Percentiles rank a stretch among this genome's conserved stretches.
Conservation (phyloP, 2,797 vertebrate genomes). For the Mastacembelus armatus region DNA sequence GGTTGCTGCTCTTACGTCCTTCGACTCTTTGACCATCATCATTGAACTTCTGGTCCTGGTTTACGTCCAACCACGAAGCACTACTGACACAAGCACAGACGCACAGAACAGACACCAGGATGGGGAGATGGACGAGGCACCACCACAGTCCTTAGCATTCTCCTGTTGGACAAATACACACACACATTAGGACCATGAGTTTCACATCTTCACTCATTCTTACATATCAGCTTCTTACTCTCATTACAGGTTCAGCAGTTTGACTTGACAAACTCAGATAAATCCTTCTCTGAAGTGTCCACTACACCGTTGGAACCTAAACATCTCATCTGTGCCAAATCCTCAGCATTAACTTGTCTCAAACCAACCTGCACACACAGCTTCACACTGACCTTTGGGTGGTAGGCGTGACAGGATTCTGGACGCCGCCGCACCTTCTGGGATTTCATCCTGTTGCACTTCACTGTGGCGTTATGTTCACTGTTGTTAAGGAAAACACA, state of each 20-base stretch:
- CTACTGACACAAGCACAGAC: slow-evolving; percentile 73
- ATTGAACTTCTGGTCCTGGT: slow-evolving; percentile 1
- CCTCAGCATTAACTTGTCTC: no score
- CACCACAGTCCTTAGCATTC: slow-evolving; percentile 93
- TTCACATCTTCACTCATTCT: no score
- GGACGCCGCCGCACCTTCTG: slow-evolving; percentile 94
- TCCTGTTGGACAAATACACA: slow-evolving; percentile 81
- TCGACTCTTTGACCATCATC: not conserved
- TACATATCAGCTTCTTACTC: no score
- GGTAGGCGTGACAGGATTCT: slow-evolving; percentile 92
- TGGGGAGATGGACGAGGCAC: slow-evolving; percentile 71
- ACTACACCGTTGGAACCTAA: no score
- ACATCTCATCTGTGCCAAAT: no score
- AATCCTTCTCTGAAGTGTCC: no score
- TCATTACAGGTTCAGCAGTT: no score
- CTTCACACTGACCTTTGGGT: slow-evolving; percentile 90
- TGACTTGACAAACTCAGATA: no score
- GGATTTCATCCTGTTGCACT: slow-evolving; percentile 95
- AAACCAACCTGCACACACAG: no score
- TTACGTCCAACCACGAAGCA: slow-evolving; percentile 67
- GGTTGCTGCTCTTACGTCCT: not conserved
- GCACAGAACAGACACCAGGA: slow-evolving; percentile 74
- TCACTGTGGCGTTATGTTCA: slow-evolving; percentile 93
- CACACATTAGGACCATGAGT: not conserved
- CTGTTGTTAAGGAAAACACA: slow-evolving; percentile 79